Base-by-base conservation (phyloP, 2,888 invertebrate species). In the Morpho deidamia region DNA sequence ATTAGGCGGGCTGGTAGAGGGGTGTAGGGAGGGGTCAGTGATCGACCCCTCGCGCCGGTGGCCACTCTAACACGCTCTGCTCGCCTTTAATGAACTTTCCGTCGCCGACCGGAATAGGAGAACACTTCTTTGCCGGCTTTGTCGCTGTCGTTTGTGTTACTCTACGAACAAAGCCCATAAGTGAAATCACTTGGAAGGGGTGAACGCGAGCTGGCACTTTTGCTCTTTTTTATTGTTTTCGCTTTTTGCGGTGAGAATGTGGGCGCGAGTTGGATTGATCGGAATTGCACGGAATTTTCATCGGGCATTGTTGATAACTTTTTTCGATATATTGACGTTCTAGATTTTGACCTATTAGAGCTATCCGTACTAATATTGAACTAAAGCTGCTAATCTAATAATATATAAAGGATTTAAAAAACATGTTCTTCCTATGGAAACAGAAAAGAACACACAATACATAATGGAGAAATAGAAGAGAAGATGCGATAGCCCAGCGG, bases 41-140 rank as follows among this genome's bases (percentile, higher is more conserved):
- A 73, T 72, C 72, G 73, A 67, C 75, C 77, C 76, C 83, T 72
- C 71, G 61, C 74, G 74, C 71, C 72, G 70, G 72, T 79, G 69
- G 74, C 78, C 85, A 82, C 86, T 83, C 82, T 72, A 81, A 84
- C 87, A 88, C 88, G 88, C 83, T 77, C 78, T 74, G 78, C 77
- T 72, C 78, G 81, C 83, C 84, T 86, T 83, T 88, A 88, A 88
- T 86, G 86, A 88, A 87, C 87, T 87, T 86, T 88, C 81, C 82
- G 84, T 84, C 83, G 81, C 81, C 78, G 81, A 79, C 81, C 77
- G 80, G 79, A 80, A 83, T 80, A 85, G 77, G 82, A 84, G 88
- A 78, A 84, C 85, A 85, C 88, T 88, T 86, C 85, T 84, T 69
- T 66, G 64, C 64, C 65, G 66, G 68, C 86, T 82, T 83, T 83